Conservation (phyloP, 2,797 vertebrate genomes). For the Avahi laniger region DNA sequence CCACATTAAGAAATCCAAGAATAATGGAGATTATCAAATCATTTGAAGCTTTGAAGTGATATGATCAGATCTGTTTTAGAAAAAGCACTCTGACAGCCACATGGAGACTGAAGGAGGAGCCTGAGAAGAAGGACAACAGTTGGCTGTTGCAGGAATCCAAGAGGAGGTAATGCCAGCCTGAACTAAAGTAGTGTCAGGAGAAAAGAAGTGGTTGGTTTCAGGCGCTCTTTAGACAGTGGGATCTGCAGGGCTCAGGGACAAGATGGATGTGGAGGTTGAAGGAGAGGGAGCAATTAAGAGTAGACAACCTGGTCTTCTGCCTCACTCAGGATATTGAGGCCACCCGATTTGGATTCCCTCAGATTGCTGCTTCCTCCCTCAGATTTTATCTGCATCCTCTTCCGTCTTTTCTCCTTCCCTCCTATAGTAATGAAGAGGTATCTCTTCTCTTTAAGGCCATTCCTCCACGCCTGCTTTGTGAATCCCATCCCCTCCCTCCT, state of each 20-base stretch:
- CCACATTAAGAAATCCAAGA: background rate
- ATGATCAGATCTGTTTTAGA: constrained; percentile 28
- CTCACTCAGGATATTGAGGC: background rate
- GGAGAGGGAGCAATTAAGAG: background rate
- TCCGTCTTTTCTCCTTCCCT: background rate
- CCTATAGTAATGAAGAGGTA: background rate
- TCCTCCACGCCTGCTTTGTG: background rate
- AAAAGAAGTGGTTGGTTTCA: background rate
- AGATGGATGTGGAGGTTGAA: background rate
- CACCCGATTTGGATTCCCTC: background rate
- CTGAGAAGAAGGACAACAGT: background rate
- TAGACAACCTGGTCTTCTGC: background rate
- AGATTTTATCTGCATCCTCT: background rate
- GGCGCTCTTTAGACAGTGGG: background rate
- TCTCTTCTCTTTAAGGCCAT: background rate
- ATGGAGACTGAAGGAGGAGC: background rate
- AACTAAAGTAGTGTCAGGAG: background rate
- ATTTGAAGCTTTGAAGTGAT: background rate
- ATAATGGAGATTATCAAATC: constrained; percentile 32
- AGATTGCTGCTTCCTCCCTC: background rate
- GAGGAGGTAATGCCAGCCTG: background rate
- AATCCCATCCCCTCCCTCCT: background rate
- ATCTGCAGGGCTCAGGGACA: background rate
- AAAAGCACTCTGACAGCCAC: background rate
- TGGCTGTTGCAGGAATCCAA: background rate